These are phyloP conservation scores for Hyposmocoma kahamanoa DNA, from an alignment of 1,140 invertebrate genomes.

Conservation along the genomic window DNA sequence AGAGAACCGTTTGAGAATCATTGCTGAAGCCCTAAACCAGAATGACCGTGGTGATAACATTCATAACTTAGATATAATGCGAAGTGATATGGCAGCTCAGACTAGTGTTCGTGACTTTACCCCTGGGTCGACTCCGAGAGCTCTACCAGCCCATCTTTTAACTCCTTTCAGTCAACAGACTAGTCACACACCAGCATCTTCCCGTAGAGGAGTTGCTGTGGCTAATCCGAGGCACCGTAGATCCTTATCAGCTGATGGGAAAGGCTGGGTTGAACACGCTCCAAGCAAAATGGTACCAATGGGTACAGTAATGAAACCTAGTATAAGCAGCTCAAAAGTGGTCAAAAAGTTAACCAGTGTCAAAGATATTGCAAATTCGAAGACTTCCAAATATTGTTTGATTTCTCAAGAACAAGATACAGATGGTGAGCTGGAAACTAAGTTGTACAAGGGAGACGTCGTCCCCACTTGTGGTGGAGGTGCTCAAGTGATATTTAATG, in stretches of 20 bases:
- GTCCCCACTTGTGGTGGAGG: slow-evolving; percentile 94
- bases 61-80: slow-evolving; percentile 23
- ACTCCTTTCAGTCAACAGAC: slow-evolving; percentile 54
- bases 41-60: slow-evolving; percentile 41
- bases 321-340: slow-evolving; percentile 87
- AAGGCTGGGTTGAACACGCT: slow-evolving; percentile 93
- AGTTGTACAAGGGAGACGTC: slow-evolving; percentile 94
- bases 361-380: slow-evolving; percentile 82
- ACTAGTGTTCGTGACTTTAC: slow-evolving; percentile 47
- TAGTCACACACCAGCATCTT: slow-evolving; percentile 37
- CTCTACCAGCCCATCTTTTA: slow-evolving; percentile 57
- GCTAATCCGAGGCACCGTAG: slow-evolving; percentile 83
- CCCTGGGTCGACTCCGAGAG: slow-evolving; percentile 57
- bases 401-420: slow-evolving; percentile 93
- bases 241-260: slow-evolving; percentile 83
- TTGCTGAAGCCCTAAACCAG: slow-evolving; percentile 44
- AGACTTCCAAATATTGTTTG: slow-evolving; percentile 91
- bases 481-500: slow-evolving; percentile 95
- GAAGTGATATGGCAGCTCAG: slow-evolving; percentile 50
- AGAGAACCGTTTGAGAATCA: slow-evolving; percentile 66
- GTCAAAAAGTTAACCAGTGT: slow-evolving; percentile 84
- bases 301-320: slow-evolving; percentile 92
- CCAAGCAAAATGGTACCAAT: slow-evolving; percentile 81
- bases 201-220: slow-evolving; percentile 74
- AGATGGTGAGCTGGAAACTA: slow-evolving; percentile 93